Conservation (phyloP, 2,797 vertebrate genomes). For the Xyrichtys novacula region DNA sequence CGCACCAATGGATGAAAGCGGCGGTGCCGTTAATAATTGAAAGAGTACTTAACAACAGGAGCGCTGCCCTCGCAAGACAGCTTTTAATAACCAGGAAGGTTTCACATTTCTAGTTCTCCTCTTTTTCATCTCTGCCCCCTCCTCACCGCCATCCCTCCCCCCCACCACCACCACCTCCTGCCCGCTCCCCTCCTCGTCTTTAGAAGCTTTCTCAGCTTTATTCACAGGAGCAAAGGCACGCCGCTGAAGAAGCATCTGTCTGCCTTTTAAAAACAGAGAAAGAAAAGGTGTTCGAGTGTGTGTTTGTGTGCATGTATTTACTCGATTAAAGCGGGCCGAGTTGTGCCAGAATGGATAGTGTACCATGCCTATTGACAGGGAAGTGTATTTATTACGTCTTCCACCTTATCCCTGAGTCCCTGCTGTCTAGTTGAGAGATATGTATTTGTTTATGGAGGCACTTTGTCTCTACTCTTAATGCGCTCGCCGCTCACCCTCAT, state of each 20-base stretch:
- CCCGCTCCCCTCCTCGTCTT: constrained; percentile 48
- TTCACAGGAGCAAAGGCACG: constrained; percentile 64
- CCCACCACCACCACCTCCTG: constrained; percentile 33
- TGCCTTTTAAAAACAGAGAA: constrained; percentile 49
- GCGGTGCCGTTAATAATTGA: constrained; percentile 77
- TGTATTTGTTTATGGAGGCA: constrained; percentile 79
- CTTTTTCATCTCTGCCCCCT: constrained; percentile 57
- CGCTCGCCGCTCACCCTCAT: constrained; percentile 81
- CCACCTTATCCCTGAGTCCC: constrained; percentile 57
- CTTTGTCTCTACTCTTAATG: constrained; percentile 77
- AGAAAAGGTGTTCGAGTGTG: constrained; percentile 49
- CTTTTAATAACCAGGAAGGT: constrained; percentile 80
- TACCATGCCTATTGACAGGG: constrained; percentile 45
- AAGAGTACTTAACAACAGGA: constrained; percentile 80
- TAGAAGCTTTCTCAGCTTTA: constrained; percentile 57
- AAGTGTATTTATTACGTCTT: constrained; percentile 68
- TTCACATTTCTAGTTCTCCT: constrained; percentile 73
- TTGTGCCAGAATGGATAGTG: constrained; percentile 58
- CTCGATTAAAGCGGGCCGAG: constrained; percentile 50
- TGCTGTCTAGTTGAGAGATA: constrained; percentile 74
- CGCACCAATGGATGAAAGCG: constrained; percentile 69
- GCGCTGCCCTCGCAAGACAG: constrained; percentile 71
- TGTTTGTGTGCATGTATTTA: constrained; percentile 40
- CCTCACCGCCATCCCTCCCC: background rate
- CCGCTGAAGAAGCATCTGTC: constrained; percentile 58